Evolutionary conservation across 1,140 invertebrate genomes (phyloP).

Genomic region (Papilio dardanus): DNA sequence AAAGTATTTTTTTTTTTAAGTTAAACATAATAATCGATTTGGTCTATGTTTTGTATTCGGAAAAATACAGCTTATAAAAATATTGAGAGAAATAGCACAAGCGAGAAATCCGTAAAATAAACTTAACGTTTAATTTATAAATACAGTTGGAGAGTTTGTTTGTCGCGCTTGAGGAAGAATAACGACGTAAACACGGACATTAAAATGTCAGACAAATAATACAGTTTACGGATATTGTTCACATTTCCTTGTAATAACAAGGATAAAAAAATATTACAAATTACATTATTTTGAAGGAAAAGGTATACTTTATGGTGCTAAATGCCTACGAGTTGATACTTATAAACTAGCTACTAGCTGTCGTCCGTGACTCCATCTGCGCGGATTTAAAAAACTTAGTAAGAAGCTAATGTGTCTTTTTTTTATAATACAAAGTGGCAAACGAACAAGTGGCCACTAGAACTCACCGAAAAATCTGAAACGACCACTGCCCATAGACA

Average conservation of each 20-base stretch:
- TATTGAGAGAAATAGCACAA: background rate
- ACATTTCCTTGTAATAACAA: background rate
- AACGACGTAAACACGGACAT: conserved; percentile 4
- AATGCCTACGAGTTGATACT: too few relatives aligned
- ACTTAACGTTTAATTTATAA: conserved; percentile 1
- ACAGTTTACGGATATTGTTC: background rate
- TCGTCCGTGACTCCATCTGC: too few relatives aligned
- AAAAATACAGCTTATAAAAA: background rate
- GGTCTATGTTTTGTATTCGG: background rate
- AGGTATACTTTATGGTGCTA: background rate
- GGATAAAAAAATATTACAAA: background rate
- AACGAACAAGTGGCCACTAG: too few relatives aligned
- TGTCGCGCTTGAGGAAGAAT: conserved; percentile 3
- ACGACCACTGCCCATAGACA: too few relatives aligned
- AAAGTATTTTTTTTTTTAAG: too few relatives aligned
- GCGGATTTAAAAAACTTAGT: too few relatives aligned
- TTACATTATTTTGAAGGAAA: background rate
- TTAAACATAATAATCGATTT: background rate
- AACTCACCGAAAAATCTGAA: too few relatives aligned
- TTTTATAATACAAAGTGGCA: too few relatives aligned
- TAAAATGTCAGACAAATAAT: conserved; percentile 1
- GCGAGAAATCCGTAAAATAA: background rate
- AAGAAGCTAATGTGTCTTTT: too few relatives aligned
- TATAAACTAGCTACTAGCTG: too few relatives aligned
- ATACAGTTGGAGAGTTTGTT: background rate